Evolutionary conservation across 37 sponge, comb jelly and placozoan species (phyloP), one percentile per base, ranked within the genome.

Genomic region (Aplysina aerophoba): DNA sequence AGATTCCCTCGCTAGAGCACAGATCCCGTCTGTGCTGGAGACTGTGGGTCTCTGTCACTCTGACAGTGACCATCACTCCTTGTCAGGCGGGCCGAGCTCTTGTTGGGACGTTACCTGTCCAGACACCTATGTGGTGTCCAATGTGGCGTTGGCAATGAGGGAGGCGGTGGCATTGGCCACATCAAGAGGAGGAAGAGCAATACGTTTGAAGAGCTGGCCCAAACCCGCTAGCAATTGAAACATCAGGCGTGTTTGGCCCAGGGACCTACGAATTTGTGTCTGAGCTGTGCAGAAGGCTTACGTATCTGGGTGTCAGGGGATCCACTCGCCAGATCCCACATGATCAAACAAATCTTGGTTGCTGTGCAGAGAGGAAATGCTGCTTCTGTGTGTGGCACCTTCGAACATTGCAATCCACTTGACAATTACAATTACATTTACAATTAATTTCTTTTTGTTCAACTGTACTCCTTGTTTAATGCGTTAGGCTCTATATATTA

Each of bases 101-200:
- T 16, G 73, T 72, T 72, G 73, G 73, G 36, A 72, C 3, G 73
- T 35, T 30, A 72, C 73, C 34, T 72, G 73, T 34, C 37, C 73
- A 6, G 11, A 72, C 34, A 72, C 73, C 73, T 72, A 36, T 72
- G 73, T 30, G 37, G 73, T 30, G 21, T 72, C 73, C 37, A 3
- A 72, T 34, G 27, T 72, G 37, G 37, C 34, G 21, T 35, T 36
- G 37, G 73, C 73, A 72, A 35, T 34, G 37, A 72, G 73, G 73
- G 73, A 72, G 37, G 73, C 73, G 21, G 37, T 39, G 37, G 34
- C 73, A 72, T 39, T 72, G 37, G 73, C 73, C 21, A 35, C 37
- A 20, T n/a, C 34, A 35, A 36, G 36, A 6, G 73, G 11, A 14
- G 28, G 5, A 14, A 62, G 11, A 14, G 11, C 11, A 4, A 62